Percentiles rank a stretch among this genome's conserved stretches.
Conservation (phyloP, 2,888 invertebrate genomes). For the Gasteruption jaculator region DNA sequence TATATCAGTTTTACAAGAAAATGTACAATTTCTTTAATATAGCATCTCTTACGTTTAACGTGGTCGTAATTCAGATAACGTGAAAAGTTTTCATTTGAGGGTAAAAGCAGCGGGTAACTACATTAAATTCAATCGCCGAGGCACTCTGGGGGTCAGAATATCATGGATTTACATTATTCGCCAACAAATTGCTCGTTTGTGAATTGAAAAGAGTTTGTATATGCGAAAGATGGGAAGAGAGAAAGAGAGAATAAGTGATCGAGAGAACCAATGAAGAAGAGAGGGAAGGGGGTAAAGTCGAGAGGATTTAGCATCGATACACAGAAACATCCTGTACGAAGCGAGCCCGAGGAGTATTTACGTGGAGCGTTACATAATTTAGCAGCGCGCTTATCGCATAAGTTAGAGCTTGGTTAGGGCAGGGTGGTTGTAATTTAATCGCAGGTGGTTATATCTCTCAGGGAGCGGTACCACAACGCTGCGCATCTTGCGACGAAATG, state of each 20-base stretch:
- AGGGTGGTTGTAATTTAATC: constrained; percentile 43
- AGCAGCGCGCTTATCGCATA: constrained; percentile 38
- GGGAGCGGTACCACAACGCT: constrained; percentile 25
- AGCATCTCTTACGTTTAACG: too few species aligned
- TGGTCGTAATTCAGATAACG: too few species aligned
- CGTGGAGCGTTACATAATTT: constrained; percentile 44
- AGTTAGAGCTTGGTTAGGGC: constrained; percentile 37
- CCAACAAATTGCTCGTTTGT: constrained; percentile 17
- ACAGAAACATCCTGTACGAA: constrained; percentile 34
- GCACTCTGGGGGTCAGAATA: constrained; percentile 10
- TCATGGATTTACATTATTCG: constrained; percentile 14
- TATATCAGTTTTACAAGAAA: too few species aligned
- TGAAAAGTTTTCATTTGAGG: too few species aligned
- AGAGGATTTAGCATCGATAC: constrained; percentile 39
- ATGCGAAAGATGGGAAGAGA: constrained; percentile 2
- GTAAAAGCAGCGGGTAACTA: constrained; percentile 8
- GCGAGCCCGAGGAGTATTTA: constrained; percentile 33
- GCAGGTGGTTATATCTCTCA: constrained; percentile 41
- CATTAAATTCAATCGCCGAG: constrained; percentile 18
- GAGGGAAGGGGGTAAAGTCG: constrained; percentile 22
- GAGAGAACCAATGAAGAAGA: constrained; percentile 4
- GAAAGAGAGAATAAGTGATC: constrained; percentile 11
- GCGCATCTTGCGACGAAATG: constrained; percentile 36
- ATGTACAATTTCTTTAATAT: too few species aligned
- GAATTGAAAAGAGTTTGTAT: constrained; percentile 10